phyloP scores from a whole-genome alignment of 2,888 invertebrate species.

The Rhagonycha lutea region DNA sequence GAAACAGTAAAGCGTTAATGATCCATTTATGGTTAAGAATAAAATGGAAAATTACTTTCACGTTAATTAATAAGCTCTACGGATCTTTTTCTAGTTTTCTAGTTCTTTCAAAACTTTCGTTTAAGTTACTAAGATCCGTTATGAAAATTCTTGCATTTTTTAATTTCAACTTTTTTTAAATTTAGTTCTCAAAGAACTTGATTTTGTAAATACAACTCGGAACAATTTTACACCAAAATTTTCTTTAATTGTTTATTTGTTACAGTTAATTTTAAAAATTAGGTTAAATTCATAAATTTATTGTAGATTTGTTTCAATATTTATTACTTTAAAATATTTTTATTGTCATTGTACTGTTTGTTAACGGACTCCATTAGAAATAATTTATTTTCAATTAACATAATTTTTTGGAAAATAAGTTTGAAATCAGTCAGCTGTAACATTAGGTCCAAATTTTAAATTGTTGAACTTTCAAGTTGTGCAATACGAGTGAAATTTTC shows the following conservation, averaged over 20 bases:
- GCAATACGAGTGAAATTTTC: background rate
- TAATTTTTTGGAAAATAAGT: background rate
- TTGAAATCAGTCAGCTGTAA: background rate
- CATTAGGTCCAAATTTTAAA: background rate
- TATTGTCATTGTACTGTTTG: background rate
- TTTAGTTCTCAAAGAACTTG: background rate
- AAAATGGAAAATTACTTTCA: background rate
- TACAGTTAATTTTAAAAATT: background rate
- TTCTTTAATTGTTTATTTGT: background rate
- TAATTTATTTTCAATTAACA: background rate
- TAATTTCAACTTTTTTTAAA: background rate
- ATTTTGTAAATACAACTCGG: background rate
- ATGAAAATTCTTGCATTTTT: background rate
- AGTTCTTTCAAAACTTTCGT: background rate
- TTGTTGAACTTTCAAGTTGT: background rate
- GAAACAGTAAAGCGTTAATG: background rate
- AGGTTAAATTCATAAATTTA: background rate
- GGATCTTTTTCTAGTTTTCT: background rate
- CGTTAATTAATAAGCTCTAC: background rate
- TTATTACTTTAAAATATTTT: background rate
- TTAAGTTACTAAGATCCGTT: background rate
- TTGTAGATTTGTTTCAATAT: background rate
- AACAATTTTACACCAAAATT: background rate
- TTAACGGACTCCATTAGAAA: background rate
- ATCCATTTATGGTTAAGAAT: background rate